Base-by-base conservation (phyloP, 2,797 vertebrate species). In the Mormyrops boulengeri region DNA sequence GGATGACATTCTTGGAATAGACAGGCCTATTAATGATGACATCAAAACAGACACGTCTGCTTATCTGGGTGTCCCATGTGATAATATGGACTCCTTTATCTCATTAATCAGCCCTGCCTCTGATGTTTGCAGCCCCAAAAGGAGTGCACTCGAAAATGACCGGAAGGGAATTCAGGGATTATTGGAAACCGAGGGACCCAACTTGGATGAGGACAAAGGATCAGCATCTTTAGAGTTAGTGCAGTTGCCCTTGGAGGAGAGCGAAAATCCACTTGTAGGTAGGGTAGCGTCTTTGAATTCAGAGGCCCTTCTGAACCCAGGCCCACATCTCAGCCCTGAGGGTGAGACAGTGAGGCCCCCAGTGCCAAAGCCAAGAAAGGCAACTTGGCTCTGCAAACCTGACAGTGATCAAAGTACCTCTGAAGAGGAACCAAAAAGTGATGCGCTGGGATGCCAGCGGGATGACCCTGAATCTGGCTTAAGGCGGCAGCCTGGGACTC, bases 291-390 rank as follows among this genome's bases (percentile, higher is more conserved):
- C 12, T 87, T 3, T 5, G 34, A 41, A 69, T 73, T 87, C 62
- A 14, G 90, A 91, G 88, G 80, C 17, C 19, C 90, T 57, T 73
- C 26, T 90, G 53, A 90, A 47, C 6, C 91, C 88, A 87, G 91
- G 91, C 55, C 44, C 66, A 7, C 85, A 77, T 49, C 90, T 88
- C 0, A 89, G 93, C 95, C 90, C 93, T 94, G 94, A 93, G 47
- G 92, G 92, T 11, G n/a, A 60, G 14, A 0, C 30, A 0, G 2
- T 4, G 1, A 7, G 6, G 4, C 53, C 30, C 69, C 92, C 91
- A 12, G 89, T 91, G 5, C 91, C 91, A 0, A 89, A 92, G 85
- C 92, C 90, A 9, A 91, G 90, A 85, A 91, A 12, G 17, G 3
- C 87, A 44, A 0, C 88, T 82, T 85, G 47, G 50, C 44, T 88